Percentiles rank a stretch among this genome's conserved stretches.
These are phyloP conservation scores for Cochlearius cochlearius DNA, from an alignment of 2,113 vertebrate species.

Conservation along the genomic window DNA sequence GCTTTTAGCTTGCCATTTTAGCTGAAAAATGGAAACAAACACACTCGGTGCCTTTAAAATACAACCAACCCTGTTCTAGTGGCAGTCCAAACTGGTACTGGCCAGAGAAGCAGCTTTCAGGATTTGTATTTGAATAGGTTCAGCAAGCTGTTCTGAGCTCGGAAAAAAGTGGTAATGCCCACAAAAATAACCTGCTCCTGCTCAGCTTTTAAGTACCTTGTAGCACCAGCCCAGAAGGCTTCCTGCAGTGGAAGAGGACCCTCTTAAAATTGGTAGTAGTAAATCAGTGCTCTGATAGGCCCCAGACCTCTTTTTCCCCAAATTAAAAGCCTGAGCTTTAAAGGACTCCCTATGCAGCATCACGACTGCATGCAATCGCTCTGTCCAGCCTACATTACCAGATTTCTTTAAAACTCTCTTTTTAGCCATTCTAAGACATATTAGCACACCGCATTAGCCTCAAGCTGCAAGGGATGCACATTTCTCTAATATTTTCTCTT, in stretches of 20 bases:
- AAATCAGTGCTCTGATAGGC: neutral
- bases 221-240: neutral
- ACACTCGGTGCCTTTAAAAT: neutral
- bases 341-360: neutral
- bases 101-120: neutral
- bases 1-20: neutral
- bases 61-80: neutral
- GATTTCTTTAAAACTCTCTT: neutral
- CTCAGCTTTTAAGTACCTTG: neutral
- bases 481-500: conserved; percentile 23
- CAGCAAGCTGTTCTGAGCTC: neutral
- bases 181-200: neutral
- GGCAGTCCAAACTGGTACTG: neutral
- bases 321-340: neutral
- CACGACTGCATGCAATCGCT: neutral
- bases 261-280: neutral
- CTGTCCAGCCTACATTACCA: neutral
- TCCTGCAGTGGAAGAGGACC: neutral
- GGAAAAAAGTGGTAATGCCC: neutral
- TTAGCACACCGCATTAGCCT: neutral
- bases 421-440: neutral
- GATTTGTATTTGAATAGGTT: neutral
- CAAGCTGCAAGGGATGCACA: neutral
- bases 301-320: neutral
- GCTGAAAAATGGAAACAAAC: neutral